A percentile compares a stretch with the other conserved stretches of the same genome.
These are phyloP conservation scores for Ceyx cyanopectus DNA, from an alignment of 2,113 vertebrate species.

Conservation along the genomic window DNA sequence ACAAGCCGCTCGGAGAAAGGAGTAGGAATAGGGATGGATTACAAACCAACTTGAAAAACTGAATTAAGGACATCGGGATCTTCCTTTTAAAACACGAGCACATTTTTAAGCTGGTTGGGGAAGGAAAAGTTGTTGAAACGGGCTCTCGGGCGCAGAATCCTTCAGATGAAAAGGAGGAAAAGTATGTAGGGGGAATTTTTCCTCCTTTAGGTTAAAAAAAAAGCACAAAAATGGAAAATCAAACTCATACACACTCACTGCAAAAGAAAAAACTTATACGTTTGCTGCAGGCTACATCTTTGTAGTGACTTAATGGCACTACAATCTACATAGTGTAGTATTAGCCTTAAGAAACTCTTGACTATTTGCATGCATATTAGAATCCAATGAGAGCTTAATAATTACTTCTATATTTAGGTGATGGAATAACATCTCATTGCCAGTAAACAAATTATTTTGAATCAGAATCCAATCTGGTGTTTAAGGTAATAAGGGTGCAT, in stretches of 20 bases:
- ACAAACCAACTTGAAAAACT: slow-evolving; percentile 55
- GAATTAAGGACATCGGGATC: slow-evolving; percentile 14
- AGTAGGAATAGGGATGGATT: slow-evolving; percentile 23
- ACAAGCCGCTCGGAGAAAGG: slow-evolving; percentile 18
- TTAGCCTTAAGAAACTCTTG: slow-evolving; percentile 78
- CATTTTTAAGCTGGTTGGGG: background rate
- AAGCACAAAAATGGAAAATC: background rate
- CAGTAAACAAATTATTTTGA: slow-evolving; percentile 53
- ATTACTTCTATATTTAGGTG: slow-evolving; percentile 50
- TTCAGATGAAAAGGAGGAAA: slow-evolving; percentile 10
- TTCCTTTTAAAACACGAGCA: background rate
- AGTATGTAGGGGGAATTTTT: background rate
- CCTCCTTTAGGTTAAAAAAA: background rate
- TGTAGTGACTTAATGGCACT: slow-evolving; percentile 55
- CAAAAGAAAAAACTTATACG: background rate
- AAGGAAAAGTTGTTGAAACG: background rate
- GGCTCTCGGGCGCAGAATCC: fast-evolving
- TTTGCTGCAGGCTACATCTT: slow-evolving; percentile 55
- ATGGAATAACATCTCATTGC: slow-evolving; percentile 8
- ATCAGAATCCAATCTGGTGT: slow-evolving; percentile 16
- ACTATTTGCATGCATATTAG: slow-evolving; percentile 79
- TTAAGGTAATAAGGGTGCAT: background rate
- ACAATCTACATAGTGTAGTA: slow-evolving; percentile 57
- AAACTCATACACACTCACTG: background rate
- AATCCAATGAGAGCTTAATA: slow-evolving; percentile 77